phyloP scores from a whole-genome alignment of 2,797 vertebrate species.

The Micrastur ruficollis region DNA sequence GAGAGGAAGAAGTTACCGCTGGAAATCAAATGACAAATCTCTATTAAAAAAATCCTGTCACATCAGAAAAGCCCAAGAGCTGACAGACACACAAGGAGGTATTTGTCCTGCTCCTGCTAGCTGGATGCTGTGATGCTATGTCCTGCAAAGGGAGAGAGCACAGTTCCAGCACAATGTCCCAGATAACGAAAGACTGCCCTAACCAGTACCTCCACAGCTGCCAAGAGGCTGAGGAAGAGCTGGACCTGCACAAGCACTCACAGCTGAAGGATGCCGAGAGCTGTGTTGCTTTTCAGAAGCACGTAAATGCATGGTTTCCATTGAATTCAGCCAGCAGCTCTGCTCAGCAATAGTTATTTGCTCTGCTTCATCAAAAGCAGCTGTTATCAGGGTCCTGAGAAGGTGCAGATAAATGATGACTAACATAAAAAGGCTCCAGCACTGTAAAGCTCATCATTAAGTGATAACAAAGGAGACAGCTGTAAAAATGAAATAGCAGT shows the following conservation, averaged over 20 bases:
- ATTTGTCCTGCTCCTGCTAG: not conserved
- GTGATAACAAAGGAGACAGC: not conserved
- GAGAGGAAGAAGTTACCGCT: not conserved
- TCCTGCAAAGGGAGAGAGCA: not conserved
- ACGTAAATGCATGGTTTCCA: fast-evolving
- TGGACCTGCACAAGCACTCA: not conserved
- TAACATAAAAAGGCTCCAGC: not conserved
- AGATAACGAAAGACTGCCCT: not conserved
- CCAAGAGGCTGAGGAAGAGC: not conserved
- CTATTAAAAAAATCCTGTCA: not conserved
- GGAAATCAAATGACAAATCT: not conserved
- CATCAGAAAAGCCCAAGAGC: not conserved
- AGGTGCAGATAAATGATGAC: not conserved
- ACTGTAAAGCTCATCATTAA: not conserved
- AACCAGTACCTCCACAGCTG: fast-evolving
- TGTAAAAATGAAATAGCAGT: not conserved
- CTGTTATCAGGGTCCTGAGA: not conserved
- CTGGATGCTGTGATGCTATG: fast-evolving
- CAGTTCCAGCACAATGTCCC: not conserved
- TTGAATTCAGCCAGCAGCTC: not conserved
- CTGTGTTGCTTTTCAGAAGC: not conserved
- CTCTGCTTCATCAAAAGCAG: not conserved
- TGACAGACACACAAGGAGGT: not conserved
- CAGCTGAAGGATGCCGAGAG: not conserved
- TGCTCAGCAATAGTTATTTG: not conserved